phyloP scores from a whole-genome alignment of 2,888 invertebrate species.

The Pherbina coryleti region DNA sequence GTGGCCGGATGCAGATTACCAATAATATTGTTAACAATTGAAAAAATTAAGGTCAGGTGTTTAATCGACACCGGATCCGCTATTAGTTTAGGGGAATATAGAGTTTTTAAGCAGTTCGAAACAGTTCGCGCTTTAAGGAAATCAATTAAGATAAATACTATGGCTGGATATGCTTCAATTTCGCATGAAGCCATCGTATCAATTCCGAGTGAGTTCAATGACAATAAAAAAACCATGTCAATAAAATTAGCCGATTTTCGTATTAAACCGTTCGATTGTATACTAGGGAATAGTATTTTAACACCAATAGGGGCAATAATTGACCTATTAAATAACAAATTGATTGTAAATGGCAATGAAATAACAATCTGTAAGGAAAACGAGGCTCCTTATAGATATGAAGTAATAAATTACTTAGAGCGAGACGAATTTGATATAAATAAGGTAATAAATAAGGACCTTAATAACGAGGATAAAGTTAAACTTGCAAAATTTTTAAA shows the following conservation, averaged over 20 bases:
- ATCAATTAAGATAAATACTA: not conserved
- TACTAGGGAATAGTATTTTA: not conserved
- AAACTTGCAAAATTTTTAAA: slow-evolving; percentile 7
- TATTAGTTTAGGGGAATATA: not conserved
- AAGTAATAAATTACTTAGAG: not conserved
- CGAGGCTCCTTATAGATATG: not conserved
- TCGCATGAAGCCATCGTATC: not conserved
- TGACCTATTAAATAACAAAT: not conserved
- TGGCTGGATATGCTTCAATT: not conserved
- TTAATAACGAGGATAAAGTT: slow-evolving; percentile 1
- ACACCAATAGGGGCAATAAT: not conserved
- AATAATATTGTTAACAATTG: not conserved
- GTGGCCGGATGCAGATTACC: not conserved
- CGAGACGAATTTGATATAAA: not conserved
- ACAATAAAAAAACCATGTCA: not conserved
- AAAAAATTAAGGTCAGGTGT: not conserved
- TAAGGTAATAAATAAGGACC: not conserved
- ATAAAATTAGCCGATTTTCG: not conserved
- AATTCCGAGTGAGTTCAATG: not conserved
- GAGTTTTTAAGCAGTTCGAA: not conserved
- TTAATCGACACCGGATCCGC: not conserved
- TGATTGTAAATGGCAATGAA: not conserved
- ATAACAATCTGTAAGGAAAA: not conserved
- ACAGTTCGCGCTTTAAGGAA: not conserved
- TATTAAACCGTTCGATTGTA: not conserved